These are phyloP conservation scores for Cisticola juncidis DNA, from an alignment of 2,113 vertebrate species.

Conservation along the genomic window DNA sequence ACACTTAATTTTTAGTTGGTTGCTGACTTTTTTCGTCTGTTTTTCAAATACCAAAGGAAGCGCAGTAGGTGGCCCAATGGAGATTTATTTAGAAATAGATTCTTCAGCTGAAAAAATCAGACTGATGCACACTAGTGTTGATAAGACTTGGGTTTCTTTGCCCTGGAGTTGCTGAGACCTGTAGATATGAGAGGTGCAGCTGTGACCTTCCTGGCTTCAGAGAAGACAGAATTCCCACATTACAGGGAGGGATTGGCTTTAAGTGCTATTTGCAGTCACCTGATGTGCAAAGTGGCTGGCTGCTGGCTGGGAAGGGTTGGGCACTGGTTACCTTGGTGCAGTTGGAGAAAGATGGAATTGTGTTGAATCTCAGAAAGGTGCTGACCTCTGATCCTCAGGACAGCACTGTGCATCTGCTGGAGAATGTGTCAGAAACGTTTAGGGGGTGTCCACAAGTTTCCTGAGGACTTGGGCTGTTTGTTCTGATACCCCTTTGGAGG, in stretches of 20 bases:
- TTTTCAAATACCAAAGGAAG: conserved; percentile 8
- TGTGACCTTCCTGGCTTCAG: neutral
- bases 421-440: neutral
- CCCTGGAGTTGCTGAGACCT: neutral
- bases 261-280: fast-evolving
- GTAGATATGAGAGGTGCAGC: neutral
- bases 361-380: neutral
- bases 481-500: neutral
- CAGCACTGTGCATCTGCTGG: fast-evolving
- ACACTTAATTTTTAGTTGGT: conserved; percentile 3
- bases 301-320: neutral
- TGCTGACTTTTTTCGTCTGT: neutral
- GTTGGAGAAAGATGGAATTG: neutral
- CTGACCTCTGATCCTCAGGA: neutral
- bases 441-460: neutral
- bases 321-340: neutral
- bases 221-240: neutral
- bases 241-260: neutral
- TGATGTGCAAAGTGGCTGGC: neutral
- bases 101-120: neutral
- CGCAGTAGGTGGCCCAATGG: neutral
- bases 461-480: neutral
- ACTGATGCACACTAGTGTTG: neutral
- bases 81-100: neutral
- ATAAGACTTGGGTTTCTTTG: neutral